A percentile compares a stretch with the other conserved stretches of the same genome.
phyloP scores from a whole-genome alignment of 2,113 vertebrate species.

The Grallaria varia region DNA sequence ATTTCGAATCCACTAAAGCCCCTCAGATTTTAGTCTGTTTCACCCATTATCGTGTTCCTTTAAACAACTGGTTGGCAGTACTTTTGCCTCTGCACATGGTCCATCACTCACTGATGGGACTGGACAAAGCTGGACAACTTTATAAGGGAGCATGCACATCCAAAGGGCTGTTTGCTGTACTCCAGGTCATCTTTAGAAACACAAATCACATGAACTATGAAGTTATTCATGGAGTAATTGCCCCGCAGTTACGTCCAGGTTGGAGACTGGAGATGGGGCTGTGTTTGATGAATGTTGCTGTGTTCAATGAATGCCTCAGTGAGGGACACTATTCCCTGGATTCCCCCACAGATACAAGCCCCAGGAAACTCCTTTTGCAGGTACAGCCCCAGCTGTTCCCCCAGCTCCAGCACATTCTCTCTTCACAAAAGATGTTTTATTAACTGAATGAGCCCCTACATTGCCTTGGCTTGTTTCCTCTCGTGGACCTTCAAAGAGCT shows the following conservation, averaged over 20 bases:
- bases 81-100: not conserved
- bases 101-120: not conserved
- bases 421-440: not conserved
- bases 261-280: fast-evolving
- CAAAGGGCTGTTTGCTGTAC: not conserved
- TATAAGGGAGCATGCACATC: fast-evolving
- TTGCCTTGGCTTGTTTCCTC: slow-evolving; percentile 13
- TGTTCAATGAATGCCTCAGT: not conserved
- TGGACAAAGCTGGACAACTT: not conserved
- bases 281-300: fast-evolving
- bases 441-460: not conserved
- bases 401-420: not conserved
- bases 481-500: not conserved
- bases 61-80: not conserved
- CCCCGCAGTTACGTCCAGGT: not conserved
- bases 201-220: not conserved
- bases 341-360: fast-evolving
- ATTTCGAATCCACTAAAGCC: not conserved
- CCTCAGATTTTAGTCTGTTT: not conserved
- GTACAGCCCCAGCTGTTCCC: not conserved
- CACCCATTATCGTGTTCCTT: not conserved
- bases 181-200: not conserved
- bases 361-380: not conserved
- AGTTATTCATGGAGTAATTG: not conserved
- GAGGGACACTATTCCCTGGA: not conserved